Conservation (phyloP, 2,888 invertebrate species). For the Ichneumon xanthorius region DNA sequence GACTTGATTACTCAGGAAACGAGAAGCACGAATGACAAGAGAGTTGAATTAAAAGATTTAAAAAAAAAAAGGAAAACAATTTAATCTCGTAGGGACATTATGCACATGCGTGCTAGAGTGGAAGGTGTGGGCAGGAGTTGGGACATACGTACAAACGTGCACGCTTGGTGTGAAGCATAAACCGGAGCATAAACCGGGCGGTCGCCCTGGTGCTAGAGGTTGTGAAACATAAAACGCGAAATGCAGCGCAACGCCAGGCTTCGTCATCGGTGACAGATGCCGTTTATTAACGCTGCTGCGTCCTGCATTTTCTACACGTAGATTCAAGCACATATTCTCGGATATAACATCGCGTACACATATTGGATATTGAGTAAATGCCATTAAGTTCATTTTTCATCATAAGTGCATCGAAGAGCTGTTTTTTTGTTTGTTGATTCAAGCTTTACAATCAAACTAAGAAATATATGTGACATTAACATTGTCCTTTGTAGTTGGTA, state of each 20-base stretch:
- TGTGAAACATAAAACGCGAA: constrained; percentile 82
- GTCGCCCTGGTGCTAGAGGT: constrained; percentile 69
- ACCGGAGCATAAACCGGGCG: constrained; percentile 82
- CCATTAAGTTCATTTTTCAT: neutral
- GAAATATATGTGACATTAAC: too few relatives aligned
- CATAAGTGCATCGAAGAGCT: neutral
- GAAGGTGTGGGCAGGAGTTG: constrained; percentile 45
- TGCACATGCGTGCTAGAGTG: constrained; percentile 72
- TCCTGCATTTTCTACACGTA: constrained; percentile 56
- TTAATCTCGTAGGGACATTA: constrained; percentile 71
- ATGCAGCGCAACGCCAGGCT: constrained; percentile 78
- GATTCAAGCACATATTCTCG: constrained; percentile 33
- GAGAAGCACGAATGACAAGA: constrained; percentile 35
- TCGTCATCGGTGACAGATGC: constrained; percentile 82
- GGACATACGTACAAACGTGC: constrained; percentile 69
- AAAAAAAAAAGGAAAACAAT: constrained; percentile 63
- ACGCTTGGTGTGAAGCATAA: constrained; percentile 84
- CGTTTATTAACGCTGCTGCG: constrained; percentile 81
- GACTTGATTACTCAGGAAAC: constrained; percentile 29
- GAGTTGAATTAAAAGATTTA: constrained; percentile 56
- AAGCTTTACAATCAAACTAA: too few relatives aligned
- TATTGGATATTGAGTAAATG: constrained; percentile 5
- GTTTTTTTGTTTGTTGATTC: neutral
- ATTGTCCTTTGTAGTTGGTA: too few relatives aligned
- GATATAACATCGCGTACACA: constrained; percentile 12